These are phyloP conservation scores for Eilema griseolum DNA, from an alignment of 2,888 invertebrate genomes.

Conservation along the genomic window DNA sequence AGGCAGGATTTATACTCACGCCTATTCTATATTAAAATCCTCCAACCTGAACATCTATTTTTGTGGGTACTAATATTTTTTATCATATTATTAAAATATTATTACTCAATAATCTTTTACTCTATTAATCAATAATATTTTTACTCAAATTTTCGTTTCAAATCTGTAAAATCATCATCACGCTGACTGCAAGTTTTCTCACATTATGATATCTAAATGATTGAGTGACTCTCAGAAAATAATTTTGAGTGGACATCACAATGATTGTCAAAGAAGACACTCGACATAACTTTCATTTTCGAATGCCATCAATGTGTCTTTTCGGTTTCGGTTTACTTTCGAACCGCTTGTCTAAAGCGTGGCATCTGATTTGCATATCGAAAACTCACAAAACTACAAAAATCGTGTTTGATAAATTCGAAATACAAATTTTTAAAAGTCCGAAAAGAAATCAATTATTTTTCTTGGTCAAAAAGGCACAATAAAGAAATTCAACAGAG, in stretches of 20 bases:
- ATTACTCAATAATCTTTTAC: too few relatives aligned
- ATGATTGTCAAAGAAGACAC: not conserved
- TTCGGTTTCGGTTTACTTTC: not conserved
- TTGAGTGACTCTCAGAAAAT: not conserved
- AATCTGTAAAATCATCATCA: not conserved
- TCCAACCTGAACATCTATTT: too few relatives aligned
- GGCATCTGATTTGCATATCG: not conserved
- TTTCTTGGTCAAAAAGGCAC: too few relatives aligned
- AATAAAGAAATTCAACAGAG: too few relatives aligned
- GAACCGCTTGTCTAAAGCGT: not conserved
- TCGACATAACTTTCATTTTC: slow-evolving; percentile 7
- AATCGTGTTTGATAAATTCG: not conserved
- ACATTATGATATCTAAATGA: not conserved
- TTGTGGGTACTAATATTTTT: too few relatives aligned
- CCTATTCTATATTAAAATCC: too few relatives aligned
- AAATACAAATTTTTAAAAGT: not conserved
- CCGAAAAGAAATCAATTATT: too few relatives aligned
- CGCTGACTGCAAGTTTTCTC: not conserved
- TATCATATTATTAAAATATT: not conserved
- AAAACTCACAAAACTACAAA: not conserved
- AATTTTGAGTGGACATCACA: slow-evolving; percentile 2
- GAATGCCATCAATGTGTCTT: not conserved
- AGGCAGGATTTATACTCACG: too few relatives aligned
- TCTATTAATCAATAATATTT: too few relatives aligned
- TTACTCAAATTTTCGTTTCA: not conserved